Evolutionary conservation across 2,797 vertebrate genomes (phyloP).

Genomic region (Mus caroli): DNA sequence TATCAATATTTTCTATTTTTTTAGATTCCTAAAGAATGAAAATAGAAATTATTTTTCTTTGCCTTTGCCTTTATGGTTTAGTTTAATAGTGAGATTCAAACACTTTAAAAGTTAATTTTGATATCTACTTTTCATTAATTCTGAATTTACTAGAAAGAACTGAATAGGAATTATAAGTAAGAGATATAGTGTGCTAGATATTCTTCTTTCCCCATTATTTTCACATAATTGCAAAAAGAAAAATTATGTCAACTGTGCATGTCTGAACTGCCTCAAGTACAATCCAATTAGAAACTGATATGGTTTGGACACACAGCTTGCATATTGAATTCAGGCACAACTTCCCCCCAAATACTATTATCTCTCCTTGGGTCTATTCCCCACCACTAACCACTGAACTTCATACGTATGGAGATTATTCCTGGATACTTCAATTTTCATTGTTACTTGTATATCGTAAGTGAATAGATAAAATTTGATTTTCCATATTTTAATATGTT

Average conservation of each 20-base stretch:
- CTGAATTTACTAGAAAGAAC: slow-evolving; percentile 71
- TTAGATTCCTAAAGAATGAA: slow-evolving; percentile 37
- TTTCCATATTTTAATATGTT: background rate
- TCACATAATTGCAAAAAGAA: slow-evolving; percentile 80
- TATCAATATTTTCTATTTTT: background rate
- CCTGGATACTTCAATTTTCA: background rate
- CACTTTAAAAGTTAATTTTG: slow-evolving; percentile 76
- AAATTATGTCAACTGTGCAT: slow-evolving; percentile 12
- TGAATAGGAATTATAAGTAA: slow-evolving; percentile 44
- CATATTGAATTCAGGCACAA: slow-evolving; percentile 66
- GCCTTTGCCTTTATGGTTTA: slow-evolving; percentile 41
- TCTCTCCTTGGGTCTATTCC: background rate
- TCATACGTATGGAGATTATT: slow-evolving; percentile 42
- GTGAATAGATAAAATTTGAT: background rate
- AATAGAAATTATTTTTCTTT: slow-evolving; percentile 38
- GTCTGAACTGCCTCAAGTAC: slow-evolving; percentile 71
- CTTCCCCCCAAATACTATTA: background rate
- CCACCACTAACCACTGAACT: slow-evolving; percentile 13
- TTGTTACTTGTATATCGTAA: background rate
- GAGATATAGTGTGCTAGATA: slow-evolving; percentile 60
- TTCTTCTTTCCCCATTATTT: slow-evolving; percentile 75
- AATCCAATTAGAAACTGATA: slow-evolving; percentile 76
- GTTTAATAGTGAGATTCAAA: slow-evolving; percentile 70
- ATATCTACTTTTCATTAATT: slow-evolving; percentile 63
- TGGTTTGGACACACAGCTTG: slow-evolving; percentile 65